Conservation (phyloP, 2,797 vertebrate species). For the Sphenodon punctatus region DNA sequence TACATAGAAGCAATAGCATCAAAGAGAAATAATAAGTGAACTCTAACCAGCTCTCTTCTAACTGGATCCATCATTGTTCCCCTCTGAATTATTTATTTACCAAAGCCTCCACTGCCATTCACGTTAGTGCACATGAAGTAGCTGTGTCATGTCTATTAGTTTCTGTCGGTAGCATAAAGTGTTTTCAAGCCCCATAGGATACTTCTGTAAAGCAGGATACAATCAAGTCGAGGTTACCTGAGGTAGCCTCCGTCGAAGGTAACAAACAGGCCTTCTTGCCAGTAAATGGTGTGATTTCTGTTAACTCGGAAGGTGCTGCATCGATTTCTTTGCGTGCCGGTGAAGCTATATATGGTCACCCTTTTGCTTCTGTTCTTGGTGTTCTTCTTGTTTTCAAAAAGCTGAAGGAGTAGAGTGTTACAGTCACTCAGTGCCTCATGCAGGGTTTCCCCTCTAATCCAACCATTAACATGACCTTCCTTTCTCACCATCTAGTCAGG, state of each 20-base stretch:
- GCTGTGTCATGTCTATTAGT: constrained; percentile 44
- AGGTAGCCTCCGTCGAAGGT: constrained; percentile 96
- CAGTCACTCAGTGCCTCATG: not conserved
- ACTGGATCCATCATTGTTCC: not conserved
- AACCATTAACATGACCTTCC: not conserved
- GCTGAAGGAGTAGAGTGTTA: constrained; percentile 72
- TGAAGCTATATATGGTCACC: constrained; percentile 91
- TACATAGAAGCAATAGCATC: not conserved
- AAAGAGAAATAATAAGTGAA: not conserved
- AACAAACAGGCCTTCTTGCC: constrained; percentile 97
- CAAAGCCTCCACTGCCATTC: constrained; percentile 27
- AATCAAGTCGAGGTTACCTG: constrained; percentile 81
- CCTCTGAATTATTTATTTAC: constrained; percentile 22
- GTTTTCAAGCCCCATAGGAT: constrained; percentile 19
- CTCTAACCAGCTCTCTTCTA: no score
- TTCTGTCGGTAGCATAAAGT: constrained; percentile 25
- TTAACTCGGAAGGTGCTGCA: constrained; percentile 96
- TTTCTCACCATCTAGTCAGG: not conserved
- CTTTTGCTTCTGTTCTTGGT: constrained; percentile 77
- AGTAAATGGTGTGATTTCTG: constrained; percentile 96
- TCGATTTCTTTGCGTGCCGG: constrained; percentile 87
- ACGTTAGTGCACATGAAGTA: not conserved
- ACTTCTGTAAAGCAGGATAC: constrained; percentile 52
- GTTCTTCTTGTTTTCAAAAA: constrained; percentile 86
- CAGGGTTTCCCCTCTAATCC: not conserved